Base-by-base conservation (phyloP, 2,888 invertebrate genomes). In the Entomobrya proxima region DNA sequence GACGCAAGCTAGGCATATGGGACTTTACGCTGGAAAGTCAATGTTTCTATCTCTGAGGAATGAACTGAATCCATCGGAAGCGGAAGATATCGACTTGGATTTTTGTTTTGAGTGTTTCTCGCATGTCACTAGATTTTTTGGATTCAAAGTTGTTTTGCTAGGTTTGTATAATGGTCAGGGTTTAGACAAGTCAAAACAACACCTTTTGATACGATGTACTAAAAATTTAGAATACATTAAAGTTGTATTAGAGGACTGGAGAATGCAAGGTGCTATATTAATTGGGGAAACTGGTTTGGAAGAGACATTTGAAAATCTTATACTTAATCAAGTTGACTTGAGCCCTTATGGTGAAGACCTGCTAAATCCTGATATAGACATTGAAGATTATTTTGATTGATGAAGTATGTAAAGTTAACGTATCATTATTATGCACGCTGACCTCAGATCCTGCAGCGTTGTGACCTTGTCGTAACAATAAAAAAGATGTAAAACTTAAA, bases 1-100 rank as follows among this genome's bases (percentile, higher is more conserved):
- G 99, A 97, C 98, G 0, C 99, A 99, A 92, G 99, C 99, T 0
- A 93, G 98, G 79, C 98, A 98, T 92, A 98, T 98, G 98, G 99
- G 98, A 11, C 94, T 94, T 79, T 98, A 97, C 93, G 98, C 97
- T 30, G 98, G 97, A 0, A 96, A 96, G 92, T 95, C 96, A 83
- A 98, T 99, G 96, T 94, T 94, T 87, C 80, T 90, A 0, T 94
- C 94, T 0, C 92, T 92, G 88, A 91, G 94, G 7, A 93, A 92
- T 13, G 93, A 94, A 7, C 94, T 96, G 92, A 93, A 74, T 35
- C 77, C 81, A 27, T 77, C 67, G 11, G 79, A 84, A 27, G 69
- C 72, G 69, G 89, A 61, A 21, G 78, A 82, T 13, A 27, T 67
- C 7, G 85, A 87, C 15, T 89, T 92, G 92, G 99, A 99, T 92